Conservation (phyloP, 2,113 vertebrate species). For the Genyomyrus donnyi region DNA sequence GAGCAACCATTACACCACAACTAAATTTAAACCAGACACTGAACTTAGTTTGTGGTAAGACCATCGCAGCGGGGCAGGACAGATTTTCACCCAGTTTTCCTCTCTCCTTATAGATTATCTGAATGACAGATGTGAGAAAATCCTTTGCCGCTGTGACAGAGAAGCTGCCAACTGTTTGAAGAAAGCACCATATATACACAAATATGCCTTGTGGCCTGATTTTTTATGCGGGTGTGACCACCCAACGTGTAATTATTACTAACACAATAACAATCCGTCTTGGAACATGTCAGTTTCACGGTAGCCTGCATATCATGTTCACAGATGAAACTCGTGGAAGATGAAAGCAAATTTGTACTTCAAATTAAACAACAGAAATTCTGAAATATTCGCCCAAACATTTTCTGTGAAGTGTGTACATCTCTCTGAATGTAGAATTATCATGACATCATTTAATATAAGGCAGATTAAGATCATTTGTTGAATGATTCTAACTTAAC, state of each 20-base stretch:
- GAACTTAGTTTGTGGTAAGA: background rate
- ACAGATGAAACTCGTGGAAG: background rate
- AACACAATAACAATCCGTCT: constrained; percentile 19
- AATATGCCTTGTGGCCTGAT: constrained; percentile 66
- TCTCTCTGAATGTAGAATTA: background rate
- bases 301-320: constrained; percentile 25
- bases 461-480: background rate
- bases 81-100: constrained; percentile 17
- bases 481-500: background rate
- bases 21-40: background rate
- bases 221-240: constrained; percentile 64
- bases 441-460: background rate
- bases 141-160: constrained; percentile 78
- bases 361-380: background rate
- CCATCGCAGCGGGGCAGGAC: background rate
- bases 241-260: constrained; percentile 67
- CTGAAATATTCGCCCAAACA: background rate
- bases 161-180: constrained; percentile 71
- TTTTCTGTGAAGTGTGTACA: background rate
- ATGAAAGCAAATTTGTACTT: background rate
- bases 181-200: constrained; percentile 58
- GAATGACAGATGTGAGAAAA: constrained; percentile 70
- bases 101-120: constrained; percentile 66
- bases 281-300: background rate
- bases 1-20: background rate